Base-by-base conservation (phyloP, 1,140 invertebrate species). In the Drosophila pseudoananassae region DNA sequence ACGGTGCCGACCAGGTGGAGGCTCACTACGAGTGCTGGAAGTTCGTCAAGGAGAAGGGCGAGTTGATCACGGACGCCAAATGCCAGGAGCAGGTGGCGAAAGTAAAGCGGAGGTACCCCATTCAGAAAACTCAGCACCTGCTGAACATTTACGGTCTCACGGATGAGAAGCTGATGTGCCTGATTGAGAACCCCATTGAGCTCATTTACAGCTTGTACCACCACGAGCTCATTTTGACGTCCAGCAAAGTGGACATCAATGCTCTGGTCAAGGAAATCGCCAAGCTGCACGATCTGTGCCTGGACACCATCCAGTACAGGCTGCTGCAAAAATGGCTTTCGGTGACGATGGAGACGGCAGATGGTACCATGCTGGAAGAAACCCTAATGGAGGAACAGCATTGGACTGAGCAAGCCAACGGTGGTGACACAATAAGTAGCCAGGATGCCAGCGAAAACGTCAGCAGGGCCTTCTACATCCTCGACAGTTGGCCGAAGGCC, bases 1-100 rank as follows among this genome's bases (percentile, higher is more conserved):
- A 90, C 12, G 94, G 94, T 4, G 93, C 93, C 9, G 94, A 94
- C 84, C 93, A 94, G 90, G 93, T 94, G 6, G 93, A 93, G 47
- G 93, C 93, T 10, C 92, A 93, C 20, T 93, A 93, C 54, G 92
- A 94, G 59, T 94, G 93, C 68, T 94, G 93, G 78, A 93, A 94
- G 73, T 94, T 93, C 88, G 92, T 93, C 0, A 61, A 76, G 20
- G 56, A 82, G 52, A 64, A 90, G 23, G 93, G 92, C 58, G 71
- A 91, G n/a, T 92, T 92, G 84, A 90, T 92, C 14, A 78, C 69
- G 8, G 77, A 93, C 60, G 68, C 92, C 33, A 93, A 91, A 90
- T 93, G 20, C 91, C 92, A 81, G 33, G 82, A 92, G 74, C 92
- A 58, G 87, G 92, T 69, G 81, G 92, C 36, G 59, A 92, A 76